These are phyloP conservation scores for Lycaena phlaeas DNA, from an alignment of 2,888 invertebrate genomes.

Conservation along the genomic window DNA sequence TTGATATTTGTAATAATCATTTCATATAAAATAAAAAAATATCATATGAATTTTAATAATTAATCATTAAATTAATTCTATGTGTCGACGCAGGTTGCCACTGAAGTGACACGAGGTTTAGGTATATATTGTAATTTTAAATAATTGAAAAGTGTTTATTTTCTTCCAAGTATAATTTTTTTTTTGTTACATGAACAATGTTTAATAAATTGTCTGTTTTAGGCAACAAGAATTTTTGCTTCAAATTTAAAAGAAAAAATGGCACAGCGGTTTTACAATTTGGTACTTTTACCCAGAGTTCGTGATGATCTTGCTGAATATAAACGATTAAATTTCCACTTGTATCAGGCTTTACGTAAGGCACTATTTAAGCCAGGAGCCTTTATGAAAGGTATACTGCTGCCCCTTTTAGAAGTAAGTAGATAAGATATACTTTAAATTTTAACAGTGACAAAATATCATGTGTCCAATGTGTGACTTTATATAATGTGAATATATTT, in stretches of 20 bases:
- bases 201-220: conserved; percentile 22
- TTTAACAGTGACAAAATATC: not conserved
- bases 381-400: conserved; percentile 93
- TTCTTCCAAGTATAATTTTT: too few relatives aligned
- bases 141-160: too few relatives aligned
- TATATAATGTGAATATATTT: conserved; percentile 9
- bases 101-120: too few relatives aligned
- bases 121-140: too few relatives aligned
- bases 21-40: too few relatives aligned
- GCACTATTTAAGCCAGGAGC: conserved; percentile 97
- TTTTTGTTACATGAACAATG: too few relatives aligned
- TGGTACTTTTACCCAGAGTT: conserved; percentile 92
- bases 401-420: conserved; percentile 78
- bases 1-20: too few relatives aligned
- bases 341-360: conserved; percentile 94
- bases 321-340: conserved; percentile 95
- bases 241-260: conserved; percentile 96
- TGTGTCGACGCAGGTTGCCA: too few relatives aligned
- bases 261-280: conserved; percentile 95
- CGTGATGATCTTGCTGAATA: conserved; percentile 97
- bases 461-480: not conserved
- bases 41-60: too few relatives aligned
- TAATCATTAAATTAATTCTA: too few relatives aligned
- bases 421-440: not conserved
- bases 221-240: conserved; percentile 95